phyloP scores from a whole-genome alignment of 1,140 invertebrate species.

The Diabrotica virgifera region DNA sequence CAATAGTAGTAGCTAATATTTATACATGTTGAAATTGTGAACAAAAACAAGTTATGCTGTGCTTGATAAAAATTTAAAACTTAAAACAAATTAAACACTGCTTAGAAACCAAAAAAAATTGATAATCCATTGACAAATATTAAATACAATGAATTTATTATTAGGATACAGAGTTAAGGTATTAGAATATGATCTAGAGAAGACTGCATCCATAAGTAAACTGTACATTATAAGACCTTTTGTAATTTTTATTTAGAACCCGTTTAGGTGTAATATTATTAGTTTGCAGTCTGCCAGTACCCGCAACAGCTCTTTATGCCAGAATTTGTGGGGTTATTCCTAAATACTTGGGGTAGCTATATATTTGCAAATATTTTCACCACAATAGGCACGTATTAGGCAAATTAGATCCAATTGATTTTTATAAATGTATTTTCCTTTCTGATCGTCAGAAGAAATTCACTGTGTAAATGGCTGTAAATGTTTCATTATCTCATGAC shows the following conservation, averaged over 20 bases:
- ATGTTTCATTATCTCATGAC: too few relatives aligned
- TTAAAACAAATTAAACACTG: constrained; percentile 36
- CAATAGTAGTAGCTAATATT: constrained; percentile 41
- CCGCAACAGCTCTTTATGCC: constrained; percentile 29
- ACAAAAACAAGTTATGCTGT: constrained; percentile 36
- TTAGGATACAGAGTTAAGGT: constrained; percentile 44
- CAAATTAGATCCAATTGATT: too few relatives aligned
- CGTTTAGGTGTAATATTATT: constrained; percentile 40
- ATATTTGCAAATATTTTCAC: too few relatives aligned
- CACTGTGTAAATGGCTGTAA: too few relatives aligned
- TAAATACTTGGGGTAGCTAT: too few relatives aligned
- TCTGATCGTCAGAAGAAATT: too few relatives aligned
- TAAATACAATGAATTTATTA: constrained; percentile 50
- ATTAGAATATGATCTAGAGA: constrained; percentile 44
- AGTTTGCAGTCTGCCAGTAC: constrained; percentile 40
- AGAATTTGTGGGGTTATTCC: too few relatives aligned
- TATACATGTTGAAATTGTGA: constrained; percentile 37
- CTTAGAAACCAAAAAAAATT: constrained; percentile 41
- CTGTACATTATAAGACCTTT: constrained; percentile 43
- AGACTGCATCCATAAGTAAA: constrained; percentile 46
- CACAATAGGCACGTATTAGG: too few relatives aligned
- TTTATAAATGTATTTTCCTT: too few relatives aligned
- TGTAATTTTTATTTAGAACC: constrained; percentile 40
- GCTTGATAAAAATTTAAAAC: constrained; percentile 36
- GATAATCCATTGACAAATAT: constrained; percentile 50